These are phyloP conservation scores for Epicauta chinensis DNA, from an alignment of 1,140 invertebrate species.

Conservation along the genomic window DNA sequence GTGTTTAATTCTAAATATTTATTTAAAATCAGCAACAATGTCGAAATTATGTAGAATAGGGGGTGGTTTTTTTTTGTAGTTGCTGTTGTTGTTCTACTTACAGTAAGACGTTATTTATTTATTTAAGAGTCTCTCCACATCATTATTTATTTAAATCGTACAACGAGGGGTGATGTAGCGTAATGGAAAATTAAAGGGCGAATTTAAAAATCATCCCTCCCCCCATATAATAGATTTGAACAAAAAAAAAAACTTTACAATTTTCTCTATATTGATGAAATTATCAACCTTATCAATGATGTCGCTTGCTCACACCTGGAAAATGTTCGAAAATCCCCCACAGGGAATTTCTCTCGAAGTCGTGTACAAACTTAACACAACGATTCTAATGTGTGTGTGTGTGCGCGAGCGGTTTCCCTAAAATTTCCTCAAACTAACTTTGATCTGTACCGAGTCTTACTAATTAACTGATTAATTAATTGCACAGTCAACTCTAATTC, in stretches of 20 bases:
- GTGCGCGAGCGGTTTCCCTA: neutral
- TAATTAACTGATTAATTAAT: slow-evolving; percentile 42
- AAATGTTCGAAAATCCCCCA: no score
- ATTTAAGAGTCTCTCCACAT: slow-evolving; percentile 22
- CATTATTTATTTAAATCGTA: slow-evolving; percentile 26
- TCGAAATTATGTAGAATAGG: neutral
- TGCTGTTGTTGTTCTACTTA: neutral
- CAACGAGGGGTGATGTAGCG: slow-evolving; percentile 8
- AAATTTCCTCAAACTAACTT: slow-evolving; percentile 20
- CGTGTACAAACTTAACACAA: no score
- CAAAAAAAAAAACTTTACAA: no score
- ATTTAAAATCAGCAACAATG: neutral
- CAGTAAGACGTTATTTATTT: slow-evolving; percentile 8
- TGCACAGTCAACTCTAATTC: slow-evolving; percentile 38
- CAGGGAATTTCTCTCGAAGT: no score
- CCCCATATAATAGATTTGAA: neutral
- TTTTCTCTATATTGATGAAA: no score
- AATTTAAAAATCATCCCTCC: slow-evolving; percentile 21
- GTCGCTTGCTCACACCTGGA: no score
- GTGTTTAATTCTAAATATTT: neutral
- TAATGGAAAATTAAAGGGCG: slow-evolving; percentile 25
- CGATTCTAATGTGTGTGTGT: neutral
- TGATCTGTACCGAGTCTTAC: slow-evolving; percentile 36
- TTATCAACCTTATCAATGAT: no score
- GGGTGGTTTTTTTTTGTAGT: neutral